Evolutionary conservation across 2,888 invertebrate species (phyloP).

Genomic region (Microchrysa polita): DNA sequence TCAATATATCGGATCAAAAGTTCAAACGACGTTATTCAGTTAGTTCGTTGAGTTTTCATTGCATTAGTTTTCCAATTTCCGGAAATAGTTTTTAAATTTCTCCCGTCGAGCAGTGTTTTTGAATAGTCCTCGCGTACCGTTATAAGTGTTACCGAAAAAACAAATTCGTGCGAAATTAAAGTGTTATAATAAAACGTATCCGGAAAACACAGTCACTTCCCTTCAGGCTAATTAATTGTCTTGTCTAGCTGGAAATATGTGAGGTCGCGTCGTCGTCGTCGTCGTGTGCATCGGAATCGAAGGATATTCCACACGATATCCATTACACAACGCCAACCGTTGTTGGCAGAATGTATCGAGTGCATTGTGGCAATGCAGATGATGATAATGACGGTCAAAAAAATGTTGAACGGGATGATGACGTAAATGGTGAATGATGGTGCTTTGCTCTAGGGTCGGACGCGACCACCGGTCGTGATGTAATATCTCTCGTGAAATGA

Average conservation of each 20-base stretch:
- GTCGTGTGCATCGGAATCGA: neutral
- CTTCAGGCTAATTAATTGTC: no score
- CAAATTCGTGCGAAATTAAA: no score
- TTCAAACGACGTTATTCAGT: neutral
- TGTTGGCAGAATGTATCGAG: constrained; percentile 27
- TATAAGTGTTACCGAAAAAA: no score
- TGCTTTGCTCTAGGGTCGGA: neutral
- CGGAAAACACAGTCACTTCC: no score
- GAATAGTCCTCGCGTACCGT: no score
- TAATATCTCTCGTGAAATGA: constrained; percentile 1
- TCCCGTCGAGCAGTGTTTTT: no score
- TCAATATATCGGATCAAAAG: neutral
- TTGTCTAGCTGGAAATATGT: no score
- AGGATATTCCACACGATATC: constrained; percentile 3
- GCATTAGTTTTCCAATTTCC: neutral
- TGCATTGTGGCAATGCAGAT: constrained; percentile 37
- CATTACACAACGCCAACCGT: constrained; percentile 21
- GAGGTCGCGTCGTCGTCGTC: neutral
- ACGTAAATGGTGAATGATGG: constrained; percentile 28
- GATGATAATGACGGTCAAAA: constrained; percentile 34
- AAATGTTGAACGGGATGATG: constrained; percentile 26
- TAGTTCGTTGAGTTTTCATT: neutral
- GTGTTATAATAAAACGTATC: no score
- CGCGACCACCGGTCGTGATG: constrained; percentile 21
- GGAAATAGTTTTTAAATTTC: no score